These are phyloP conservation scores for Otocyon megalotis DNA, from an alignment of 2,113 vertebrate genomes.

Conservation along the genomic window DNA sequence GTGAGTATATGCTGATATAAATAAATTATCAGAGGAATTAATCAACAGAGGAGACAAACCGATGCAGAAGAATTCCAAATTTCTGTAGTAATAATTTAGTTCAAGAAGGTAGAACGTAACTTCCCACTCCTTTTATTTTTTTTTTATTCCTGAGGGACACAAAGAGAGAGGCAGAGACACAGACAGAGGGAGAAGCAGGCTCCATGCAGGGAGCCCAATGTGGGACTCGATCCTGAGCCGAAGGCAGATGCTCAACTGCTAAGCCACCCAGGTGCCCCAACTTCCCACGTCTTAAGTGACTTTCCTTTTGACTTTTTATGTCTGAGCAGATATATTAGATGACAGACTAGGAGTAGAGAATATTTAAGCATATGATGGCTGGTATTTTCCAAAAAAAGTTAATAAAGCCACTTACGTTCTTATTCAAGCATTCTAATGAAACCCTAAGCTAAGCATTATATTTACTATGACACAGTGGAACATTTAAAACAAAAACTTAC, in stretches of 20 bases:
- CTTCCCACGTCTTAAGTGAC: background rate
- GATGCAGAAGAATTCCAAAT: background rate
- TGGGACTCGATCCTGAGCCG: too few relatives aligned
- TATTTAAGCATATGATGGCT: background rate
- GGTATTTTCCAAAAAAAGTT: background rate
- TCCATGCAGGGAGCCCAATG: too few relatives aligned
- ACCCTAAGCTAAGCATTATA: background rate
- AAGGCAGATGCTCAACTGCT: too few relatives aligned
- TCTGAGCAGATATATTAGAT: background rate
- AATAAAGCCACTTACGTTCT: background rate
- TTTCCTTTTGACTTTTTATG: background rate
- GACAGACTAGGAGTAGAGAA: background rate
- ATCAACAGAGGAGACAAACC: background rate
- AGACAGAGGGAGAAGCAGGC: too few relatives aligned
- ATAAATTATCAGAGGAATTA: background rate
- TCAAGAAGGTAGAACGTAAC: background rate
- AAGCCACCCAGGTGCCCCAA: too few relatives aligned
- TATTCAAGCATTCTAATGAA: background rate
- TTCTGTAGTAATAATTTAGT: background rate
- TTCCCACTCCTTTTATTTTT: background rate
- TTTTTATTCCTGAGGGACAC: too few relatives aligned
- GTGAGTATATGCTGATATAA: background rate
- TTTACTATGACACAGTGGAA: background rate
- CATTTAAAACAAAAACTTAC: background rate
- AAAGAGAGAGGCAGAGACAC: too few relatives aligned